Evolutionary conservation across 1,140 invertebrate species (phyloP).

Genomic region (Bombus huntii): DNA sequence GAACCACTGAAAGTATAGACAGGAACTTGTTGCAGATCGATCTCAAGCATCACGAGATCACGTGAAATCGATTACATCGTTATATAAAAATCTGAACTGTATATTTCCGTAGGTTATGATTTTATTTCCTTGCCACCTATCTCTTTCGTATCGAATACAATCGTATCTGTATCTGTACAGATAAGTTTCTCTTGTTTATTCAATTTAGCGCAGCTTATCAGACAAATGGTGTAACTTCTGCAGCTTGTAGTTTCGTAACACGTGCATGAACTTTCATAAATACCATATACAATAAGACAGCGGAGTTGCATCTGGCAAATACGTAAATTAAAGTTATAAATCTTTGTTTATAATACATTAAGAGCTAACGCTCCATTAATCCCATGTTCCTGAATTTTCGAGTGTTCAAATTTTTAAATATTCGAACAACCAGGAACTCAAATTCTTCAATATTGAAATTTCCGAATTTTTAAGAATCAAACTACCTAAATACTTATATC

Average conservation of each 20-base stretch:
- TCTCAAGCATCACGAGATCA: background rate
- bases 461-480: background rate
- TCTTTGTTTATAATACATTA: background rate
- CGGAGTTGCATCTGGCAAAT: background rate
- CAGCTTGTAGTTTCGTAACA: background rate
- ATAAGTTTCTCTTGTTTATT: no score
- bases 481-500: fast-evolving
- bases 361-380: background rate
- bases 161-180: no score
- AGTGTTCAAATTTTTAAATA: background rate
- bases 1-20: background rate
- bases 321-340: background rate
- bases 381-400: background rate
- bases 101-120: background rate
- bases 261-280: background rate
- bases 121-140: background rate
- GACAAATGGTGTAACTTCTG: background rate
- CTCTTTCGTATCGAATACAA: no score
- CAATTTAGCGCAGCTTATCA: no score
- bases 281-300: background rate
- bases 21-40: background rate
- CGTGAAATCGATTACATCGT: background rate
- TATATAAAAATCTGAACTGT: background rate
- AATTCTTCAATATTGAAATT: background rate
- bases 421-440: no score